phyloP scores from a whole-genome alignment of 1,140 invertebrate genomes.

The Brachionus calyciflorus region DNA sequence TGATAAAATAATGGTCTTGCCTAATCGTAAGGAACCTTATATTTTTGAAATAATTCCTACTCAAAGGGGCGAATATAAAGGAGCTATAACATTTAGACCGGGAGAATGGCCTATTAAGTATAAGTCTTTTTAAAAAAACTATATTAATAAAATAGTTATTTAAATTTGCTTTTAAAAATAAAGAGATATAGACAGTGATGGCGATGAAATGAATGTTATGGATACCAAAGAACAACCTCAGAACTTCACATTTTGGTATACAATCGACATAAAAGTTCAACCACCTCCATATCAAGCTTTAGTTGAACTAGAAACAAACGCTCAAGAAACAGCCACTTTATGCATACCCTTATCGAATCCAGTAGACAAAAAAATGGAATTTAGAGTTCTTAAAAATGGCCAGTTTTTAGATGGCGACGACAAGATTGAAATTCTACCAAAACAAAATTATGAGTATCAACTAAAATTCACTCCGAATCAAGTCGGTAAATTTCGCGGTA shows the following conservation, averaged over 20 bases:
- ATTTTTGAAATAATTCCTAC: constrained; percentile 52
- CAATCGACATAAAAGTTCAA: constrained; percentile 54
- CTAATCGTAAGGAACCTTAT: constrained; percentile 53
- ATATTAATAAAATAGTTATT: background rate
- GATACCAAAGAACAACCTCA: constrained; percentile 52
- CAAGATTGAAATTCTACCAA: constrained; percentile 52
- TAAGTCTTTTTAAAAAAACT: constrained; percentile 48
- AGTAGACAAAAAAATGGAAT: constrained; percentile 20
- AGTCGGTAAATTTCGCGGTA: constrained; percentile 54
- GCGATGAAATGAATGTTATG: constrained; percentile 55
- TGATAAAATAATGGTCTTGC: constrained; percentile 53
- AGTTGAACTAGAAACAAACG: constrained; percentile 50
- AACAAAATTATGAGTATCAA: constrained; percentile 55
- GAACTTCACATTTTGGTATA: constrained; percentile 58
- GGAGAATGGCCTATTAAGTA: constrained; percentile 54
- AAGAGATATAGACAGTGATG: constrained; percentile 61
- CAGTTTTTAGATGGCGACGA: constrained; percentile 49
- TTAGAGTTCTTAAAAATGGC: constrained; percentile 16
- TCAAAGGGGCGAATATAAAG: constrained; percentile 54
- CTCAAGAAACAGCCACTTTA: background rate
- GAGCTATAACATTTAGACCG: constrained; percentile 56
- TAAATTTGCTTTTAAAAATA: background rate
- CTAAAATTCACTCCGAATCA: constrained; percentile 54
- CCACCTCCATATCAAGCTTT: constrained; percentile 54
- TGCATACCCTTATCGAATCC: constrained; percentile 40